Base-by-base conservation (phyloP, 1,140 invertebrate species). In the Chlorops oryzae region DNA sequence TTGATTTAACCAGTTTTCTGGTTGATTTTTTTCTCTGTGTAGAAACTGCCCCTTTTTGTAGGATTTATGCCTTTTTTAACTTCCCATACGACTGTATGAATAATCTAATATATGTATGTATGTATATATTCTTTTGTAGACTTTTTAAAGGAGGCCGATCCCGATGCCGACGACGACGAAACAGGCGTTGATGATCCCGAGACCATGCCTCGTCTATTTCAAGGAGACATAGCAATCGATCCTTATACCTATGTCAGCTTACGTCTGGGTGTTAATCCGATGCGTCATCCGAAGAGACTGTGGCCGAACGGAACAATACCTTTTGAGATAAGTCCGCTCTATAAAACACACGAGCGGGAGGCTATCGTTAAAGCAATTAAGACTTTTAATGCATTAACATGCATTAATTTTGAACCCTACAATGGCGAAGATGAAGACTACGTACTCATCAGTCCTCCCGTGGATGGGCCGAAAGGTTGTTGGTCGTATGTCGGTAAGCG, bases 401-500 rank as follows among this genome's bases (percentile, higher is more conserved):
- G 87, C 59, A 73, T 90, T 7, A 78, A 77, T 13, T 89, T 86
- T 61, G 78, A 81, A 7, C 82, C 81, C 0, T 77, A 81, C 57
- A 78, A 64, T 0, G 74, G 77, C 0, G 81, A 88, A 39, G 63
- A 46, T 1, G 85, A 88, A 63, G 84, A 86, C 57, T 89, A 88
- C 62, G 70, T 90, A 43, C 59, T 77, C 3, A 84, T 90, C 13
- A 78, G 84, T 58, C 75, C 81, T 1, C 82, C 84, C 1, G 78
- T 83, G 54, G 83, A 78, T 35, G 74, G 75, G 1, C 80, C 80
- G 4, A 81, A 80, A 2, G 89, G 90, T 5, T 92, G 90, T 60
- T 91, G 87, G 86, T 88, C 86, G 2, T 83, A 79, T 52, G 84
- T 90, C 5, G 88, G 87, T 2, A 73, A 79, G 5, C 74, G 81